These are phyloP conservation scores for Notocelia uddmanniana DNA, from an alignment of 2,888 invertebrate genomes.

Conservation along the genomic window DNA sequence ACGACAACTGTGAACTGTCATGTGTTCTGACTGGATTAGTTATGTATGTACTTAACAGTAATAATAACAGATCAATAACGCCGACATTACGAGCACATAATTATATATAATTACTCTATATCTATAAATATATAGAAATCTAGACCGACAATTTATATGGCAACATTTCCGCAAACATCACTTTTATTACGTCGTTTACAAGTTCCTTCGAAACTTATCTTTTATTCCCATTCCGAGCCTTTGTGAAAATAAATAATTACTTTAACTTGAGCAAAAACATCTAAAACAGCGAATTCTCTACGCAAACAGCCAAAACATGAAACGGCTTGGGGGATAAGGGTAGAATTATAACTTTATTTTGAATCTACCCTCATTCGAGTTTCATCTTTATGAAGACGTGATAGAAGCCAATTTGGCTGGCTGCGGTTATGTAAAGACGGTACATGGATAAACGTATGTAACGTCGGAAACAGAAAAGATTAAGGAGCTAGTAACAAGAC, in stretches of 20 bases:
- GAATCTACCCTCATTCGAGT: constrained; percentile 20
- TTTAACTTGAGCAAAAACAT: constrained; percentile 35
- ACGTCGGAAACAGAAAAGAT: constrained; percentile 33
- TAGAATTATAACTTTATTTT: constrained; percentile 52
- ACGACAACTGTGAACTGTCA: too few species aligned
- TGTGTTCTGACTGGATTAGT: too few species aligned
- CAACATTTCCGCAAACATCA: not conserved
- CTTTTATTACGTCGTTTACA: constrained; percentile 8
- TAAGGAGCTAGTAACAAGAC: constrained; percentile 26
- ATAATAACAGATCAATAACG: not conserved
- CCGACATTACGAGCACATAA: not conserved
- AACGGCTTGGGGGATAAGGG: constrained; percentile 28
- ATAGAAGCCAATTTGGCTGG: not conserved
- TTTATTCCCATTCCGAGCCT: constrained; percentile 6
- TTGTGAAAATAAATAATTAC: constrained; percentile 35
- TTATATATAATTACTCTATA: not conserved
- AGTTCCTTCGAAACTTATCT: not conserved
- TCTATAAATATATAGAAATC: too few species aligned
- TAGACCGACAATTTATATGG: not conserved
- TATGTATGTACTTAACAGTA: not conserved
- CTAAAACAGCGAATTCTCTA: constrained; percentile 16
- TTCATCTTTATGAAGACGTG: not conserved
- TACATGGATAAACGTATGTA: constrained; percentile 29
- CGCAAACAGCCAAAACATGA: constrained; percentile 39
- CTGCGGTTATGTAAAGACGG: constrained; percentile 6